phyloP scores from a whole-genome alignment of 2,888 invertebrate species.

The Alloplasta piceator region DNA sequence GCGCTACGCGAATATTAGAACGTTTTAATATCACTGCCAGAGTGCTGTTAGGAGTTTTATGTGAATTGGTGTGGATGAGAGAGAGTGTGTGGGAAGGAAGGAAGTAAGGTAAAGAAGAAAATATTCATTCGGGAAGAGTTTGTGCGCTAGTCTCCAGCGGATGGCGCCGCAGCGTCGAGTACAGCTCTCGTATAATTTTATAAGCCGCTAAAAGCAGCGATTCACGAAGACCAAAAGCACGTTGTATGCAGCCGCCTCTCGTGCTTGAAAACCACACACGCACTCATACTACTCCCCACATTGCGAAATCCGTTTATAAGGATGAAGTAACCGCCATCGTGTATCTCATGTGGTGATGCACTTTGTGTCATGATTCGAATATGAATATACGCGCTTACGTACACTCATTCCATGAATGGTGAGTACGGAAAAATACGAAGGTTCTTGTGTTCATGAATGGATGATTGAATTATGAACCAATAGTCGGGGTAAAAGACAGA shows the following conservation, averaged over 20 bases:
- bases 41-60: constrained; percentile 10
- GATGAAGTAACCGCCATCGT: constrained; percentile 48
- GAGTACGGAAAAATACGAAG: constrained; percentile 10
- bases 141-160: constrained; percentile 40
- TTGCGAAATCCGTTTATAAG: constrained; percentile 56
- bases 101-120: constrained; percentile 43
- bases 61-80: constrained; percentile 7
- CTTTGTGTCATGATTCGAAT: constrained; percentile 53
- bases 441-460: not conserved
- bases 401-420: not conserved
- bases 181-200: constrained; percentile 60
- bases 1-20: constrained; percentile 43
- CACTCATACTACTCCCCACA: constrained; percentile 19
- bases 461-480: not conserved
- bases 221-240: constrained; percentile 39
- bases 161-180: constrained; percentile 14
- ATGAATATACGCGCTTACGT: constrained; percentile 6
- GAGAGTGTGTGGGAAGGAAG: constrained; percentile 31
- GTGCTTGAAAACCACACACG: constrained; percentile 42
- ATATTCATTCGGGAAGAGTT: constrained; percentile 49
- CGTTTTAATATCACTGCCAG: constrained; percentile 45
- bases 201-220: constrained; percentile 64
- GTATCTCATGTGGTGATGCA: constrained; percentile 46
- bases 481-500: not conserved
- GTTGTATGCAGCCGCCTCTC: constrained; percentile 23